A percentile compares a stretch with the other conserved stretches of the same genome.
These are phyloP conservation scores for Chaetodon auriga DNA, from an alignment of 2,113 vertebrate genomes.

Conservation along the genomic window DNA sequence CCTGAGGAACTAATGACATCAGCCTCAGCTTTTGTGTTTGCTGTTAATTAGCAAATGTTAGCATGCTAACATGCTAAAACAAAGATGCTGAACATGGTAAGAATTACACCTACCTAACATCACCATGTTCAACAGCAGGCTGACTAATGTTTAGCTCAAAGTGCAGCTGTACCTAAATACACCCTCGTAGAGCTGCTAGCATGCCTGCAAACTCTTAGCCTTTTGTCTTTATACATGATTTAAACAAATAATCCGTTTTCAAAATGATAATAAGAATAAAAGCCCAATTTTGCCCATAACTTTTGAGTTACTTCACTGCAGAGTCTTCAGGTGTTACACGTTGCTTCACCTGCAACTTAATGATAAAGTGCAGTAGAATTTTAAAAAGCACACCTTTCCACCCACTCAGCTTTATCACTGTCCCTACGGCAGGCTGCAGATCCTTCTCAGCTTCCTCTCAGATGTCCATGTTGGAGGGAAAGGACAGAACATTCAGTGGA, in stretches of 20 bases:
- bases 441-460: background rate
- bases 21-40: background rate
- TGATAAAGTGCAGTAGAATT: background rate
- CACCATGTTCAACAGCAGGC: too few relatives aligned
- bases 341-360: background rate
- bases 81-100: too few relatives aligned
- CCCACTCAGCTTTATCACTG: background rate
- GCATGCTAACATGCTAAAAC: too few relatives aligned
- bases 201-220: too few relatives aligned
- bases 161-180: too few relatives aligned
- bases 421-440: background rate
- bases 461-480: background rate
- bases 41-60: too few relatives aligned
- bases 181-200: too few relatives aligned
- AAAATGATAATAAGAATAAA: background rate
- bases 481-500: background rate
- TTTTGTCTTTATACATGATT: background rate
- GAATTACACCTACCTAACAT: too few relatives aligned
- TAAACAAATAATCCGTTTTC: background rate
- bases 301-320: background rate
- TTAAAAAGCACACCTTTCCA: background rate
- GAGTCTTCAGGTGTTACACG: too few relatives aligned
- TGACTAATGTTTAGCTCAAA: too few relatives aligned
- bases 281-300: background rate
- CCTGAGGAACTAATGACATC: background rate